Evolutionary conservation across 2,888 invertebrate species (phyloP).

Genomic region (Pristionchus exspectatus): DNA sequence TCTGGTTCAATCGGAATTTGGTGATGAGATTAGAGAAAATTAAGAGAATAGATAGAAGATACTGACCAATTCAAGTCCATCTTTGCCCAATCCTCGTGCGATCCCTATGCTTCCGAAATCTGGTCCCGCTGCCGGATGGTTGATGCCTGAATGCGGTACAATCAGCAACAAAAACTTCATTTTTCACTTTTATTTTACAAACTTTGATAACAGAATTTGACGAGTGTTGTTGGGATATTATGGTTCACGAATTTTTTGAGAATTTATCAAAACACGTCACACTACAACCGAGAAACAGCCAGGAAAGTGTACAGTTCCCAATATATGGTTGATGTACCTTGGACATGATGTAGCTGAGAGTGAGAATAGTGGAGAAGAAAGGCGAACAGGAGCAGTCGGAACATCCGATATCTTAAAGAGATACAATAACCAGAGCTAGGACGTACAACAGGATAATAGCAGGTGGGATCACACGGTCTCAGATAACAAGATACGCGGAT

Average conservation of each 20-base stretch:
- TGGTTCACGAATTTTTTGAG: neutral
- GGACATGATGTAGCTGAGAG: constrained; percentile 44
- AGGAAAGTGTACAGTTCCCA: neutral
- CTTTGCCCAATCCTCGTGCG: constrained; percentile 16
- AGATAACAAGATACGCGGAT: neutral
- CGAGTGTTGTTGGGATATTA: neutral
- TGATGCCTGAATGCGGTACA: constrained; percentile 13
- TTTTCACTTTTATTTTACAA: neutral
- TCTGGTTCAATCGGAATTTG: neutral
- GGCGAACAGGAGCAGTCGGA: constrained; percentile 42
- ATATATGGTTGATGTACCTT: neutral
- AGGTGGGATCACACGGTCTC: neutral
- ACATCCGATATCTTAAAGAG: neutral
- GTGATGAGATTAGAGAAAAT: neutral
- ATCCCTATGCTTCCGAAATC: constrained; percentile 47
- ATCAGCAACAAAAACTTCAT: too few species aligned
- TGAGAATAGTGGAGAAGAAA: constrained; percentile 1
- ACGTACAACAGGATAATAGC: neutral
- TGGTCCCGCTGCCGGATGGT: constrained; percentile 53
- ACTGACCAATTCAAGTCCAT: constrained; percentile 38
- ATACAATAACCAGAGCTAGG: neutral
- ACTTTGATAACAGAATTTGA: neutral
- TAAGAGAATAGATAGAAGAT: neutral
- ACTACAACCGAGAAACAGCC: neutral
- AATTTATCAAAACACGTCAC: neutral